Evolutionary conservation across 2,113 vertebrate species (phyloP).

Genomic region (Tinamus guttatus): DNA sequence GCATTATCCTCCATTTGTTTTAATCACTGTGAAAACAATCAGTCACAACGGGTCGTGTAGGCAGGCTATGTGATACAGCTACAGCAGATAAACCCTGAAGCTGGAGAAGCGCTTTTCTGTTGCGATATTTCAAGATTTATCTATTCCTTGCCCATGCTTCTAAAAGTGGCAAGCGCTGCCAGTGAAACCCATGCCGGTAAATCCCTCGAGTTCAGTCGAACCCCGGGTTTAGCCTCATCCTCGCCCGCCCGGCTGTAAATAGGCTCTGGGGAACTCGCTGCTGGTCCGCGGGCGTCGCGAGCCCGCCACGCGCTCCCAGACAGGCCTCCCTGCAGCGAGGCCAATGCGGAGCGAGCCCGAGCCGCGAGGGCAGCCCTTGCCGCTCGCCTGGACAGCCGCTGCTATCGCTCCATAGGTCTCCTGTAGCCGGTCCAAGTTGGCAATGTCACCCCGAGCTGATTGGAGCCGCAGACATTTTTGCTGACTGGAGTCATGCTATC

Average conservation of each 20-base stretch:
- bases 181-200: not conserved
- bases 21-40: not conserved
- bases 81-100: not conserved
- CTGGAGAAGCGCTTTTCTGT: not conserved
- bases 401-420: conserved; percentile 79
- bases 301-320: not conserved
- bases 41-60: not conserved
- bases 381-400: conserved; percentile 58
- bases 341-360: not conserved
- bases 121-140: not conserved
- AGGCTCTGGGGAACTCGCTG: not conserved
- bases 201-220: conserved; percentile 10
- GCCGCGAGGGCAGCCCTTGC: conserved; percentile 53
- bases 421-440: conserved; percentile 78
- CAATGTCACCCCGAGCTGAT: conserved; percentile 83
- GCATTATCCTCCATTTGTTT: not conserved
- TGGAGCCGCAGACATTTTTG: conserved; percentile 90
- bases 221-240: not conserved
- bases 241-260: conserved; percentile 42
- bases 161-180: not conserved
- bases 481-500: conserved; percentile 92
- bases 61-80: not conserved
- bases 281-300: too few species aligned
- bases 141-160: not conserved
- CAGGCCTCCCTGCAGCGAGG: not conserved